Conservation (phyloP, 2,113 vertebrate species). For the Scophthalmus maximus region DNA sequence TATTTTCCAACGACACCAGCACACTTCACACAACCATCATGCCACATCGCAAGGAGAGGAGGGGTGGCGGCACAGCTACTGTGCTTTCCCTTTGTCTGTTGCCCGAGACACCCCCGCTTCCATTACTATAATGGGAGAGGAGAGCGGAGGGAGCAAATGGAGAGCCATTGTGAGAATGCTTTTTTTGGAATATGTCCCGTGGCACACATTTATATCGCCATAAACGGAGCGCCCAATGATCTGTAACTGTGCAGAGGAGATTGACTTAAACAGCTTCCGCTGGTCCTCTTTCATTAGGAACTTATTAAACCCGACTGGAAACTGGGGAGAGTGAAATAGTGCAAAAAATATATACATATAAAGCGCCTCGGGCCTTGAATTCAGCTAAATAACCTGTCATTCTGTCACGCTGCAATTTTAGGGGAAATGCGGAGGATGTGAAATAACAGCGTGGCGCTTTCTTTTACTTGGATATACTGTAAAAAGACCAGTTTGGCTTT, state of each 20-base stretch:
- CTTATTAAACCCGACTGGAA: slow-evolving; percentile 68
- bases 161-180: slow-evolving; percentile 48
- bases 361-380: slow-evolving; percentile 37
- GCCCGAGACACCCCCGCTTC: slow-evolving; percentile 9
- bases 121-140: slow-evolving; percentile 40
- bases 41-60: neutral
- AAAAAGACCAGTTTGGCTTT: slow-evolving; percentile 17
- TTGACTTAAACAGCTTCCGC: slow-evolving; percentile 53
- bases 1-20: neutral
- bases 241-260: slow-evolving; percentile 60
- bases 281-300: slow-evolving; percentile 64
- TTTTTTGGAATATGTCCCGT: slow-evolving; percentile 57
- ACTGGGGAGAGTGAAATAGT: slow-evolving; percentile 1
- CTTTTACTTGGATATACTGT: slow-evolving; percentile 19
- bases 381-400: slow-evolving; percentile 55
- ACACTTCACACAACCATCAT: too few relatives aligned
- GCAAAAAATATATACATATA: neutral
- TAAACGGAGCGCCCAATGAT: slow-evolving; percentile 65
- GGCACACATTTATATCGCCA: slow-evolving; percentile 59
- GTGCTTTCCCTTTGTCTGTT: slow-evolving; percentile 29
- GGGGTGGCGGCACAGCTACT: neutral
- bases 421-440: slow-evolving; percentile 28
- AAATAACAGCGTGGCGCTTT: slow-evolving; percentile 7
- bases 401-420: slow-evolving; percentile 50
- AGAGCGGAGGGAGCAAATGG: slow-evolving; percentile 47